phyloP scores from a whole-genome alignment of 2,797 vertebrate species.

The Platalea minor region DNA sequence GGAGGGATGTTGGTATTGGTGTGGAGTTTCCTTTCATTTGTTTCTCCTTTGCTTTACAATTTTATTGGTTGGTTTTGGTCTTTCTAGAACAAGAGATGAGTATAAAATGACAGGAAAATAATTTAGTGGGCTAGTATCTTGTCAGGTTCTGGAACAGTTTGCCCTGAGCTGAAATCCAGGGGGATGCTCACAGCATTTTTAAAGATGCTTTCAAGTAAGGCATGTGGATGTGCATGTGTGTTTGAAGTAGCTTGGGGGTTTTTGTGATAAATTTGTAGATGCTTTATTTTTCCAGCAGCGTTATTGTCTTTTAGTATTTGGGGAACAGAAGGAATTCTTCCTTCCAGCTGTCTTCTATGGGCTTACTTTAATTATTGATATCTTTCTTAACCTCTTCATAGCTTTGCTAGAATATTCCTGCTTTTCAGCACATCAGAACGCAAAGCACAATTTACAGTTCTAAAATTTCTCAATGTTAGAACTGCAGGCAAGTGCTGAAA shows the following conservation, averaged over 20 bases:
- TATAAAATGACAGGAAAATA: background rate
- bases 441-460: background rate
- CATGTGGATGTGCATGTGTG: background rate
- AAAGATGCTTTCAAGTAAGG: background rate
- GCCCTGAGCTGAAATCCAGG: background rate
- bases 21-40: background rate
- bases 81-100: background rate
- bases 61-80: background rate
- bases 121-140: background rate
- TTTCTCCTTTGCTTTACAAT: background rate
- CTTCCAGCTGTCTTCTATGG: slow-evolving; percentile 1
- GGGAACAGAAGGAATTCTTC: slow-evolving; percentile 31
- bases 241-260: background rate
- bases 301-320: slow-evolving; percentile 33
- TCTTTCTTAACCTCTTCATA: background rate
- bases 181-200: background rate
- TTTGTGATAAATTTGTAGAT: background rate
- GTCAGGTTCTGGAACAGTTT: background rate
- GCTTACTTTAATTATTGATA: slow-evolving; percentile 28
- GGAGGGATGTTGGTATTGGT: background rate
- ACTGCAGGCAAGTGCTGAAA: background rate
- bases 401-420: background rate
- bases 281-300: background rate
- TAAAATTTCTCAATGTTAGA: background rate
- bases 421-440: background rate